These are phyloP conservation scores for Ennomos fuscantarius DNA, from an alignment of 2,888 invertebrate genomes.

Conservation along the genomic window DNA sequence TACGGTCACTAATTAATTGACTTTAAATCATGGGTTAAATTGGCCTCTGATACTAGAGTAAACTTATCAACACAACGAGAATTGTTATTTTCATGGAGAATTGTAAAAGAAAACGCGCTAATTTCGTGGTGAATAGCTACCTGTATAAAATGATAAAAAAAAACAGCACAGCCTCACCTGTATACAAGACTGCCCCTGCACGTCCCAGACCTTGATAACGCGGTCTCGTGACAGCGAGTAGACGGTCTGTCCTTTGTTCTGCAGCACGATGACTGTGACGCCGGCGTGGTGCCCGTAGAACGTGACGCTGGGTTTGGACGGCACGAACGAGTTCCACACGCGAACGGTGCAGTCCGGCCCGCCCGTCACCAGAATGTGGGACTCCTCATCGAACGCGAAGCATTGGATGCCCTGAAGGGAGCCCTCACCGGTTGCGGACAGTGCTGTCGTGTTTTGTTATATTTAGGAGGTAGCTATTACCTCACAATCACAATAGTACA, in stretches of 20 bases:
- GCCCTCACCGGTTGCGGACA: too few relatives aligned
- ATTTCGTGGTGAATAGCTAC: too few relatives aligned
- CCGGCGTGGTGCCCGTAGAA: slow-evolving; percentile 89
- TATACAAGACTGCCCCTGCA: slow-evolving; percentile 87
- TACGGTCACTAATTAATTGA: too few relatives aligned
- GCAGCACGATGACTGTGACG: slow-evolving; percentile 88
- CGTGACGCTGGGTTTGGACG: slow-evolving; percentile 86
- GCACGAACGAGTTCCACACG: slow-evolving; percentile 93
- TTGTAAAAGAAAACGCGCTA: too few relatives aligned
- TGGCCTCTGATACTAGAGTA: too few relatives aligned
- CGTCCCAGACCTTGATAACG: slow-evolving; percentile 91
- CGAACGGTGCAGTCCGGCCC: slow-evolving; percentile 91
- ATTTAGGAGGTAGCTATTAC: too few relatives aligned
- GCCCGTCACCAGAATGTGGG: slow-evolving; percentile 87
- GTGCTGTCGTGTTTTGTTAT: too few relatives aligned
- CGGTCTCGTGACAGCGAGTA: slow-evolving; percentile 91
- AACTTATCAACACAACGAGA: too few relatives aligned
- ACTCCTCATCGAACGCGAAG: slow-evolving; percentile 86
- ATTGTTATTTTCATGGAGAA: too few relatives aligned
- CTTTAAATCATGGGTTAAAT: too few relatives aligned
- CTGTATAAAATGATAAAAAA: too few relatives aligned
- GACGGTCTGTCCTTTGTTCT: slow-evolving; percentile 87
- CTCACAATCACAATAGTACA: too few relatives aligned
- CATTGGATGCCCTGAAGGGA: slow-evolving; percentile 84
- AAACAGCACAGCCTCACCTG: slow-evolving; percentile 73